These are phyloP conservation scores for Acronicta aceris DNA, from an alignment of 2,888 invertebrate genomes.

Conservation along the genomic window DNA sequence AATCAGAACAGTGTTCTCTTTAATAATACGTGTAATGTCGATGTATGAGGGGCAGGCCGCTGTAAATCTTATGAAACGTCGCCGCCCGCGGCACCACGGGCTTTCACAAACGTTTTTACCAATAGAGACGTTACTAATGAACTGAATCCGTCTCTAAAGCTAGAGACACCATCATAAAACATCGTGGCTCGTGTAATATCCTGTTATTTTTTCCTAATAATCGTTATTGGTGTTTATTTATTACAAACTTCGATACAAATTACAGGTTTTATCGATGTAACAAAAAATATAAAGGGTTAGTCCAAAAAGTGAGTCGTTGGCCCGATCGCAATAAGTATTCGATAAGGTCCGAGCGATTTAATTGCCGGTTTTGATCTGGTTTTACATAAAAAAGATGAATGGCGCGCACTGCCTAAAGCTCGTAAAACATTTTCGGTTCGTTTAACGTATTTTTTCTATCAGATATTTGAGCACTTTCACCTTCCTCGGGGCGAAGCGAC, in stretches of 20 bases:
- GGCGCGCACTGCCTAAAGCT: slow-evolving; percentile 82
- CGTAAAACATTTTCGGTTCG: slow-evolving; percentile 81
- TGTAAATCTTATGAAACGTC: slow-evolving; percentile 81
- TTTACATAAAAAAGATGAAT: slow-evolving; percentile 89
- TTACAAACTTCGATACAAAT: slow-evolving; percentile 86
- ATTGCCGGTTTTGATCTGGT: slow-evolving; percentile 89
- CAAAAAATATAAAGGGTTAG: slow-evolving; percentile 88
- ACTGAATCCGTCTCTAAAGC: slow-evolving; percentile 74
- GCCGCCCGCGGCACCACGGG: slow-evolving; percentile 77
- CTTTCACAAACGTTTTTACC: slow-evolving; percentile 86
- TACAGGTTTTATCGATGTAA: slow-evolving; percentile 86
- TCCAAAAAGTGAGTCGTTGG: slow-evolving; percentile 89
- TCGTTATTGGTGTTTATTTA: slow-evolving; percentile 89
- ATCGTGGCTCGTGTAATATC: slow-evolving; percentile 82
- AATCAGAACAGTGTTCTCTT: slow-evolving; percentile 82
- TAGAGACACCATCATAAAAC: slow-evolving; percentile 82
- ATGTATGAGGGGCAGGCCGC: slow-evolving; percentile 77
- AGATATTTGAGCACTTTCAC: slow-evolving; percentile 82
- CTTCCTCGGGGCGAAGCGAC: slow-evolving; percentile 70
- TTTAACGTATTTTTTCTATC: slow-evolving; percentile 81
- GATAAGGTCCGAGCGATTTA: slow-evolving; percentile 88
- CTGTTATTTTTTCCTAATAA: slow-evolving; percentile 89
- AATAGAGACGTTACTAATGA: slow-evolving; percentile 87
- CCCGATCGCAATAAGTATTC: slow-evolving; percentile 89
- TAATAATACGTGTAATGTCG: slow-evolving; percentile 87